phyloP scores from a whole-genome alignment of 2,888 invertebrate genomes.

The Drosophila prolongata region DNA sequence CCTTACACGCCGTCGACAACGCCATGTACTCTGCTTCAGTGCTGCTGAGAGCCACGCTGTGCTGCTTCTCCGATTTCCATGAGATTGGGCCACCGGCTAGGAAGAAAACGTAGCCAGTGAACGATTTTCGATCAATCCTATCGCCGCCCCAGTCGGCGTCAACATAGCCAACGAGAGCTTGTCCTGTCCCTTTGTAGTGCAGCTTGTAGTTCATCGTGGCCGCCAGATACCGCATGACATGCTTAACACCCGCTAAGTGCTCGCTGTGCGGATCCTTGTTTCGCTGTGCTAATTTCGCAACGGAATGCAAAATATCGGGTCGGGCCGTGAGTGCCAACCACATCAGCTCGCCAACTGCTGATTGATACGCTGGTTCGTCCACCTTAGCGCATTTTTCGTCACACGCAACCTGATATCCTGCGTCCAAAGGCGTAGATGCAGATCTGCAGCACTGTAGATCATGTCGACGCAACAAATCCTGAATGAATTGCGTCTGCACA shows the following conservation, averaged over 20 bases:
- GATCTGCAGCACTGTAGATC: not conserved
- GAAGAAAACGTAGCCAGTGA: not conserved
- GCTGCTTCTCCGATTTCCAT: no score
- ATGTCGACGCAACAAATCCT: not conserved
- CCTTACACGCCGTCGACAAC: no score
- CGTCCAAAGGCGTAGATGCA: not conserved
- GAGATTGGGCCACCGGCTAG: not conserved
- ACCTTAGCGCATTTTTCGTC: not conserved
- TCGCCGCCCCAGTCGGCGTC: not conserved
- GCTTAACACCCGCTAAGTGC: not conserved
- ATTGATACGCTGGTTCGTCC: no score
- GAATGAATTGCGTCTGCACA: not conserved
- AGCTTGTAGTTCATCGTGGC: not conserved
- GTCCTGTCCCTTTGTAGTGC: no score
- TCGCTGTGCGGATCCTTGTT: not conserved
- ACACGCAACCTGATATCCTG: constrained; percentile 1
- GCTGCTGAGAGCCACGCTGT: no score
- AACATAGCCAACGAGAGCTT: not conserved
- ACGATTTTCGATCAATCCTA: not conserved
- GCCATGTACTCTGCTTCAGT: no score
- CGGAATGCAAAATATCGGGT: not conserved
- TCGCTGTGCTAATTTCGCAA: not conserved
- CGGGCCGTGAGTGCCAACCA: not conserved
- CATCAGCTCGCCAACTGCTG: not conserved
- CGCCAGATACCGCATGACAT: not conserved